These are phyloP conservation scores for Petrolisthes manimaculis DNA, from an alignment of 2,888 invertebrate genomes.

Conservation along the genomic window DNA sequence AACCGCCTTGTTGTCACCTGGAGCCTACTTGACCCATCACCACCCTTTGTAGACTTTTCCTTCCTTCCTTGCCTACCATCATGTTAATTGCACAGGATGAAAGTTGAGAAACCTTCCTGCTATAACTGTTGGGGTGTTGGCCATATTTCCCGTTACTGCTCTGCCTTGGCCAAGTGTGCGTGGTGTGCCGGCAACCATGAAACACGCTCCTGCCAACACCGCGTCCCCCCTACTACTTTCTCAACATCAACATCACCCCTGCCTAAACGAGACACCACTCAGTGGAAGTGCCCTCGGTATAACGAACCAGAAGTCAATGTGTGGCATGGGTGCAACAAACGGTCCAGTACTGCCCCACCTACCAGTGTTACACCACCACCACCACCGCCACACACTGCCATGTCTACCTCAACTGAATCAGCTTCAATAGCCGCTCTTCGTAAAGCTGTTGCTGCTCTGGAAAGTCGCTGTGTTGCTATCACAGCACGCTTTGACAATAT, in stretches of 20 bases:
- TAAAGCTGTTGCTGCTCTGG: too few relatives aligned
- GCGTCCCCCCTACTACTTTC: background rate
- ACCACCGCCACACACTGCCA: too few relatives aligned
- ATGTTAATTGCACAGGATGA: conserved; percentile 28
- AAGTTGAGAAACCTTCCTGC: conserved; percentile 6
- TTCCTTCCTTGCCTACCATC: conserved; percentile 30
- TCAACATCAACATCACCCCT: too few relatives aligned
- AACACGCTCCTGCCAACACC: background rate
- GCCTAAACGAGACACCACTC: too few relatives aligned
- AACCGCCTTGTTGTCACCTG: background rate
- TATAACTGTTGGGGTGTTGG: conserved; percentile 34
- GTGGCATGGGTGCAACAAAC: too few relatives aligned
- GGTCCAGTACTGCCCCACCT: too few relatives aligned
- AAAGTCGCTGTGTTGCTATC: background rate
- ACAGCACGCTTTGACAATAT: background rate
- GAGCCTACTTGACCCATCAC: conserved; percentile 23
- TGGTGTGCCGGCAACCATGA: conserved; percentile 14
- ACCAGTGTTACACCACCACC: too few relatives aligned
- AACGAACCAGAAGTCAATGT: too few relatives aligned
- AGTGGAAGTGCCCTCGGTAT: too few relatives aligned
- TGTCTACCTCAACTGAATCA: too few relatives aligned
- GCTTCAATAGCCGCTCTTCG: too few relatives aligned
- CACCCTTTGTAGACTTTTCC: background rate
- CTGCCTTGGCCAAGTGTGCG: conserved; percentile 32
- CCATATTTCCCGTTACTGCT: conserved; percentile 42